Evolutionary conservation across 2,888 invertebrate species (phyloP).

Genomic region (Drosophila suboccidentalis): DNA sequence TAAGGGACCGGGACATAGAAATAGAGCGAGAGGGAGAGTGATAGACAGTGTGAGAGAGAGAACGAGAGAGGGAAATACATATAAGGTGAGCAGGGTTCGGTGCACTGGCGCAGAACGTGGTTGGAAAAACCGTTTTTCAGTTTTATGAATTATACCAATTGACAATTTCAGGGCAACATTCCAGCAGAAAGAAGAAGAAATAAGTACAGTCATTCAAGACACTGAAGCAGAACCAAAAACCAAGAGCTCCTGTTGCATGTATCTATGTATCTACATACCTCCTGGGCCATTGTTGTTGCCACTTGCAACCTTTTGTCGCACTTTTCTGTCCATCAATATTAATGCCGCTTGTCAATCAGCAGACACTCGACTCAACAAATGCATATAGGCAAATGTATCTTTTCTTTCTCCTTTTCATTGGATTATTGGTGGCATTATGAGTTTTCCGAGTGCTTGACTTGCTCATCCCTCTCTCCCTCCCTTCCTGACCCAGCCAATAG

Average conservation of each 20-base stretch:
- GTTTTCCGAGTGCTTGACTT: conserved; percentile 34
- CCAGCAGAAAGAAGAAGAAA: conserved; percentile 30
- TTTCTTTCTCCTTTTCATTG: conserved; percentile 18
- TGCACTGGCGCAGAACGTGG: conserved; percentile 76
- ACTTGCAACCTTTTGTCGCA: conserved; percentile 55
- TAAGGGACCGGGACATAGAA: conserved; percentile 7
- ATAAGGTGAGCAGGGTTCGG: conserved; percentile 45
- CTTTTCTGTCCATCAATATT: conserved; percentile 52
- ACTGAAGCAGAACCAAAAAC: conserved; percentile 13
- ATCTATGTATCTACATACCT: conserved; percentile 3
- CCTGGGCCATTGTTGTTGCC: conserved; percentile 31
- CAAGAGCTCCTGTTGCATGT: conserved; percentile 24
- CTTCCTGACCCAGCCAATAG: conserved; percentile 16
- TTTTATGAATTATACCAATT: conserved; percentile 71
- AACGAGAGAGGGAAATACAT: neutral
- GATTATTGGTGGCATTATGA: conserved; percentile 18
- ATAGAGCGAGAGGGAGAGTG: conserved; percentile 4
- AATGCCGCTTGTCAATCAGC: conserved; percentile 60
- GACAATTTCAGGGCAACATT: conserved; percentile 64
- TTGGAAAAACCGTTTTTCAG: conserved; percentile 68
- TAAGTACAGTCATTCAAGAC: conserved; percentile 72
- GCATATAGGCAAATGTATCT: conserved; percentile 34
- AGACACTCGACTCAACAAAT: conserved; percentile 33
- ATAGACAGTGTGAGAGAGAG: neutral
- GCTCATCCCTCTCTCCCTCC: neutral